Conservation (phyloP, 2,797 vertebrate genomes). For the Trachops cirrhosus region DNA sequence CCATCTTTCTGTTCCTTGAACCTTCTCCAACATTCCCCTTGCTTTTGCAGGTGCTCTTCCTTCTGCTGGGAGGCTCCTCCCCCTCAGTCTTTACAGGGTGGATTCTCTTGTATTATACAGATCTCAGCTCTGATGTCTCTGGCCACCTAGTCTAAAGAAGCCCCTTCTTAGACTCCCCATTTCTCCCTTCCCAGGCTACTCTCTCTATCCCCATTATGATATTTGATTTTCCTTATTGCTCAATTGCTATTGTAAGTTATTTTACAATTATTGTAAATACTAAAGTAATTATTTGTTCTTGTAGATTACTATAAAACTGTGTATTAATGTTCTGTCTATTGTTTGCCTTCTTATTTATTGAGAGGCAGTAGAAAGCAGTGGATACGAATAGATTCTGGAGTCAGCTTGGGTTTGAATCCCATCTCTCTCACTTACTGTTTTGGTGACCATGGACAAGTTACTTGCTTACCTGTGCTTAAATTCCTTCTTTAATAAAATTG, state of each 20-base stretch:
- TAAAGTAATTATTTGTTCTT: background rate
- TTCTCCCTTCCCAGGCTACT: background rate
- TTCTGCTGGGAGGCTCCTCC: background rate
- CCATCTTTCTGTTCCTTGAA: background rate
- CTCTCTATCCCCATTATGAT: fast-evolving
- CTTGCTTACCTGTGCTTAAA: background rate
- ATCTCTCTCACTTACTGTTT: background rate
- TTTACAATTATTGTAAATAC: background rate
- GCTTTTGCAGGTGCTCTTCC: background rate
- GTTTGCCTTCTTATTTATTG: background rate
- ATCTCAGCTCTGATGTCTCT: background rate
- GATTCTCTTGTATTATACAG: background rate
- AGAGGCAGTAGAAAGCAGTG: background rate
- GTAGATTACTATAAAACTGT: background rate
- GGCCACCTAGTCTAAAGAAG: background rate
- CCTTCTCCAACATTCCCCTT: background rate
- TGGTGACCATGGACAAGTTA: background rate
- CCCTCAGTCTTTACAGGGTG: background rate
- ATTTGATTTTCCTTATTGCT: background rate
- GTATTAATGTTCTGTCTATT: background rate
- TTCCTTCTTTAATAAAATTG: background rate
- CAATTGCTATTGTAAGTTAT: background rate
- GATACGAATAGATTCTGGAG: background rate
- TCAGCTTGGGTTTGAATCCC: background rate
- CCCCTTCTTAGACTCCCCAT: background rate